phyloP scores from a whole-genome alignment of 2,113 vertebrate species.

The Odocoileus virginianus region DNA sequence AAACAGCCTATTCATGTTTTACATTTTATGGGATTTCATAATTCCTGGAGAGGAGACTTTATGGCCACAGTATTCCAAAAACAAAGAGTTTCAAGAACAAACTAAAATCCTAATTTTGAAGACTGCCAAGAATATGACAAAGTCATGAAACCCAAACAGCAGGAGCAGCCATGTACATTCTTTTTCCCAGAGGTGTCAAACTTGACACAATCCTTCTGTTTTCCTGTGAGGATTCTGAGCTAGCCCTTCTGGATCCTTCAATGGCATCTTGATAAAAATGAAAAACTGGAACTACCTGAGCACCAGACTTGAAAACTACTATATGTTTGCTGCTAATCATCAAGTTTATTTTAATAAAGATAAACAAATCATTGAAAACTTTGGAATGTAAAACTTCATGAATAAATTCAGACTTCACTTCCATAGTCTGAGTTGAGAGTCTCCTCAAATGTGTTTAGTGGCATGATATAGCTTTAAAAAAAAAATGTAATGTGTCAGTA shows the following conservation, averaged over 20 bases:
- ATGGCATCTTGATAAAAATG: not conserved
- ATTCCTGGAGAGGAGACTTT: not conserved
- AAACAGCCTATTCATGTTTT: not conserved
- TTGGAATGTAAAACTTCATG: not conserved
- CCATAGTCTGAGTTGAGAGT: not conserved
- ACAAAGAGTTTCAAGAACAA: not conserved
- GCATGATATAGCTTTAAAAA: not conserved
- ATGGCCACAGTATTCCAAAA: not conserved
- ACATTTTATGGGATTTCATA: not conserved
- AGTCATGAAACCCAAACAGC: not conserved
- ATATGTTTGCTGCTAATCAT: not conserved
- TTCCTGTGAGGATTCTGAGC: not conserved
- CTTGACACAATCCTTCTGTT: not conserved
- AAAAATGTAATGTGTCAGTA: not conserved
- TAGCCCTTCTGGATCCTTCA: not conserved
- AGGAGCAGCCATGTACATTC: not conserved
- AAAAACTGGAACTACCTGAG: not conserved
- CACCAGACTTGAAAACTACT: not conserved
- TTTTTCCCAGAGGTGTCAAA: not conserved
- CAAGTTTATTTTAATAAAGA: not conserved
- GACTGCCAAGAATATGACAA: slow-evolving; percentile 22
- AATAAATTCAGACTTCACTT: not conserved
- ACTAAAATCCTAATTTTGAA: not conserved
- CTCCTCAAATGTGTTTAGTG: not conserved
- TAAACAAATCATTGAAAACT: not conserved